Evolutionary conservation across 2,797 vertebrate species (phyloP).

Genomic region (Lepus townsendii): DNA sequence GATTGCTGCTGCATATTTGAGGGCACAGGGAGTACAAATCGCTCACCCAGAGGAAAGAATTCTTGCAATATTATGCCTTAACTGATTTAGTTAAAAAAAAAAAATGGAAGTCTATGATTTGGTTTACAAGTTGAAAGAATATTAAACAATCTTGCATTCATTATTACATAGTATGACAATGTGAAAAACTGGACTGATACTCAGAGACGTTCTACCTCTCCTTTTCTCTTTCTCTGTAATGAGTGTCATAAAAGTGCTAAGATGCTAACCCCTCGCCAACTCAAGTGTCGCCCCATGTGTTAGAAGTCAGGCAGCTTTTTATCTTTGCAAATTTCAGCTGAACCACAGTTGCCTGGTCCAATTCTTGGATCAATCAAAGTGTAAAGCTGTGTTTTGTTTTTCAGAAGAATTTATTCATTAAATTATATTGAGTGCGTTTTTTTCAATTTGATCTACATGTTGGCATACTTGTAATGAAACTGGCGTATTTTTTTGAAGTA

Average conservation of each 20-base stretch:
- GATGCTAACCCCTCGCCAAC: neutral
- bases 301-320: neutral
- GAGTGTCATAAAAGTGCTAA: neutral
- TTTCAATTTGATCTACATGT: neutral
- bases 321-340: constrained; percentile 15
- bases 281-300: neutral
- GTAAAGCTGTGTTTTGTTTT: neutral
- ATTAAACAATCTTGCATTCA: neutral
- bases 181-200: neutral
- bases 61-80: neutral
- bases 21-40: neutral
- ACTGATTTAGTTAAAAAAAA: neutral
- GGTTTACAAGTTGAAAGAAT: neutral
- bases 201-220: neutral
- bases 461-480: neutral
- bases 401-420: neutral
- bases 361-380: neutral
- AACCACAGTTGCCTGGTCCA: neutral
- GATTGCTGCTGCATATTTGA: neutral
- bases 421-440: neutral
- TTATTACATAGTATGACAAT: neutral
- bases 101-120: neutral
- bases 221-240: neutral
- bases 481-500: neutral
- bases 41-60: neutral